Conservation (phyloP, 2,797 vertebrate species). For the Anguilla marmorata region DNA sequence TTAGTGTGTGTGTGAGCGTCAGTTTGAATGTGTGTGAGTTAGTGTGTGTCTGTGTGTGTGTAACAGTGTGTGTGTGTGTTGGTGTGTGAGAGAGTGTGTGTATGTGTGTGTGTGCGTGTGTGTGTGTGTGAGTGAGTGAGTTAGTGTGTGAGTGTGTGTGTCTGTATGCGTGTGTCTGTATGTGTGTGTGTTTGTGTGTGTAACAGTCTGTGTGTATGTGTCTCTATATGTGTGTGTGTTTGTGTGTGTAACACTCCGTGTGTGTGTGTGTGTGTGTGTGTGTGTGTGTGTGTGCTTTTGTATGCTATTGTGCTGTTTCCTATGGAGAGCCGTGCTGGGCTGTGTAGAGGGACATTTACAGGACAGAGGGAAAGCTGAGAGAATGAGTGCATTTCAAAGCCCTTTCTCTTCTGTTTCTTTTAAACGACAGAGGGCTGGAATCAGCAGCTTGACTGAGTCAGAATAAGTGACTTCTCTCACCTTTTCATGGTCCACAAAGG, state of each 20-base stretch:
- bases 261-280: constrained; percentile 49
- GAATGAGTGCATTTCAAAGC: constrained; percentile 83
- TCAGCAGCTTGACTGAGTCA: constrained; percentile 95
- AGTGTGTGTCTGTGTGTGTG: background rate
- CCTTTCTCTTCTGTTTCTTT: constrained; percentile 72
- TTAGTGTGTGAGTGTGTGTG: constrained; percentile 56
- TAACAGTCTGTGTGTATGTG: constrained; percentile 50
- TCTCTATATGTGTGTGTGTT: constrained; percentile 44
- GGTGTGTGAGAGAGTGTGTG: background rate
- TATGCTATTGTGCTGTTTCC: constrained; percentile 52
- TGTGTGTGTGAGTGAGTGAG: constrained; percentile 2
- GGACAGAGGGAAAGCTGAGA: constrained; percentile 44
- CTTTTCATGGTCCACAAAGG: constrained; percentile 75
- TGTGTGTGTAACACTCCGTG: constrained; percentile 45
- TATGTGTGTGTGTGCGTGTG: constrained; percentile 18
- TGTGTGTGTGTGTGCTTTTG: constrained; percentile 34
- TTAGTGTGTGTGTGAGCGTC: background rate
- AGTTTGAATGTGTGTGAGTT: background rate
- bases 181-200: constrained; percentile 26
- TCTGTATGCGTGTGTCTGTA: constrained; percentile 1
- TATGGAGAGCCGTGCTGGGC: constrained; percentile 66
- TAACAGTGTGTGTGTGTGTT: background rate
- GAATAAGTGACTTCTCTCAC: constrained; percentile 99
- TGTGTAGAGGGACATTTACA: constrained; percentile 80
- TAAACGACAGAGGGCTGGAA: constrained; percentile 73